phyloP scores from a whole-genome alignment of 2,888 invertebrate genomes.

The Malthinus flaveolus region DNA sequence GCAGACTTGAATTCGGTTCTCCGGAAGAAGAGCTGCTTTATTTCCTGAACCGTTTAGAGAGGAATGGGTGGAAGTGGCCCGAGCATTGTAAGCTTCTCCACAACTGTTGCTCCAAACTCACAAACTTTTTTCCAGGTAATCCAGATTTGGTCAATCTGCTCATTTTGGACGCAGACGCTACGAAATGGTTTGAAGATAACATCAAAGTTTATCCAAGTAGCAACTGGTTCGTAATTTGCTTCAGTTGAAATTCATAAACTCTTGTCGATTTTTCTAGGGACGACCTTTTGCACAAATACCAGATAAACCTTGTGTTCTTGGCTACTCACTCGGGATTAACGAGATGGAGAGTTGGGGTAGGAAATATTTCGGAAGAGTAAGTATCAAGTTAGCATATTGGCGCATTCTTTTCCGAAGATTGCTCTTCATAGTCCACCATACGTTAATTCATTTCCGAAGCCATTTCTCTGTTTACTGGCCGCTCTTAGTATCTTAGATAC shows the following conservation, averaged over 20 bases:
- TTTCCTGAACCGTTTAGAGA: slow-evolving; percentile 72
- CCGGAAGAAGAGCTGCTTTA: slow-evolving; percentile 74
- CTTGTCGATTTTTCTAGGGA: slow-evolving; percentile 58
- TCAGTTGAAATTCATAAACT: not conserved
- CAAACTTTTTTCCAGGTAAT: slow-evolving; percentile 8
- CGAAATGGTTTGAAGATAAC: slow-evolving; percentile 44
- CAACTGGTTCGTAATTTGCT: not conserved
- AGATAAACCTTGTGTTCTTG: slow-evolving; percentile 78
- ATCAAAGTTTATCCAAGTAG: not conserved
- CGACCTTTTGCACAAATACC: slow-evolving; percentile 77
- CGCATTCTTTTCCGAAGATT: too few species aligned
- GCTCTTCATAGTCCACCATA: too few species aligned
- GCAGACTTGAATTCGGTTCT: slow-evolving; percentile 56
- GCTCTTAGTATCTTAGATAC: too few species aligned
- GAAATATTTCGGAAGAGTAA: slow-evolving; percentile 8
- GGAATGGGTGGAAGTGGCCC: slow-evolving; percentile 37
- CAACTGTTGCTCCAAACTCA: not conserved
- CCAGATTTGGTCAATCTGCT: slow-evolving; percentile 36
- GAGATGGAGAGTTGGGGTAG: slow-evolving; percentile 66
- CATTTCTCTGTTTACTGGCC: too few species aligned
- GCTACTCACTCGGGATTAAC: slow-evolving; percentile 89
- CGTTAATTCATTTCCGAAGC: too few species aligned
- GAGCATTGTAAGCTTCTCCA: slow-evolving; percentile 15
- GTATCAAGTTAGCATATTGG: not conserved
- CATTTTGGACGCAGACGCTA: slow-evolving; percentile 45